Evolutionary conservation across 1,140 invertebrate species (phyloP).

Genomic region (Proctacanthus coquilletti): DNA sequence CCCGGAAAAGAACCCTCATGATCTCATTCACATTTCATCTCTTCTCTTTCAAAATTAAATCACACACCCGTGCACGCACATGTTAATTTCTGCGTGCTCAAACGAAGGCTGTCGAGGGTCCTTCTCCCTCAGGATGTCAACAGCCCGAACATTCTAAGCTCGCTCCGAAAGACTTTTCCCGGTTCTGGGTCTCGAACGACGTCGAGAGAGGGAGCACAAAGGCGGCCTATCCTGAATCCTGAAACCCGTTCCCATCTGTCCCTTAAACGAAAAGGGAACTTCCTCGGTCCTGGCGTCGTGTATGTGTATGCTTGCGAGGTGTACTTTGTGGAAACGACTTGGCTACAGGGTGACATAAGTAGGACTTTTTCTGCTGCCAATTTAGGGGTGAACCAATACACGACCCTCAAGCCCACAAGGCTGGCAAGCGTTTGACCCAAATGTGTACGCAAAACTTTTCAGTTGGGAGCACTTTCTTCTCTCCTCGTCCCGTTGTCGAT

Average conservation of each 20-base stretch:
- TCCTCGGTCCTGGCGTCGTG: background rate
- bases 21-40: background rate
- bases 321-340: background rate
- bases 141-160: background rate
- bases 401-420: background rate
- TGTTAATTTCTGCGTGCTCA: background rate
- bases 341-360: background rate
- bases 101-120: background rate
- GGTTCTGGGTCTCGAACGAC: background rate
- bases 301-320: background rate
- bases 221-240: background rate
- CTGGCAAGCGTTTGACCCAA: background rate
- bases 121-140: background rate
- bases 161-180: background rate
- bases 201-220: background rate
- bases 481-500: no score
- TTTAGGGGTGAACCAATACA: slow-evolving; percentile 1
- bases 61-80: background rate
- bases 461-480: background rate
- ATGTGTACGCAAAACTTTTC: slow-evolving; percentile 1
- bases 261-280: background rate
- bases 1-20: background rate
- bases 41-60: slow-evolving; percentile 1
- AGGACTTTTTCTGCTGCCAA: background rate
- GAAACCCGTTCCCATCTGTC: background rate